These are phyloP conservation scores for Cotesia congregata DNA, from an alignment of 2,888 invertebrate species.

Conservation along the genomic window DNA sequence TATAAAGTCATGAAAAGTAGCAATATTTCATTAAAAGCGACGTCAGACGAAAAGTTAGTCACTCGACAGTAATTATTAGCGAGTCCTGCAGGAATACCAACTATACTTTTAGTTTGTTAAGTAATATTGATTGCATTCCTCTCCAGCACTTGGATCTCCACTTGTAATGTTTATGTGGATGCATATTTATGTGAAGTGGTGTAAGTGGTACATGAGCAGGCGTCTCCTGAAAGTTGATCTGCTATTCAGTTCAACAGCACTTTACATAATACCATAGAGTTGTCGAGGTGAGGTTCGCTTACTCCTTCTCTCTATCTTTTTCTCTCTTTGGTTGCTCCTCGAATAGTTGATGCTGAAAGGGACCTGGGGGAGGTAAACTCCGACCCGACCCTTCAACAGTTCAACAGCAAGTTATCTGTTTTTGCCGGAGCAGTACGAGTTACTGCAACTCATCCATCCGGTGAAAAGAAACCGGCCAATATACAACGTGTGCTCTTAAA, in stretches of 20 bases:
- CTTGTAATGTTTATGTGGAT: background rate
- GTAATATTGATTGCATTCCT: too few relatives aligned
- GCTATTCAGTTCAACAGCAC: constrained; percentile 29
- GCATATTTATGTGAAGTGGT: background rate
- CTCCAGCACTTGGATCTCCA: too few relatives aligned
- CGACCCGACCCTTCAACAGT: background rate
- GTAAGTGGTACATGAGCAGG: background rate
- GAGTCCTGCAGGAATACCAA: too few relatives aligned
- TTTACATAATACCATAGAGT: constrained; percentile 38
- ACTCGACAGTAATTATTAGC: too few relatives aligned
- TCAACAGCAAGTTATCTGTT: constrained; percentile 30
- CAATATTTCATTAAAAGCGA: too few relatives aligned
- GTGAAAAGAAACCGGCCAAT: background rate
- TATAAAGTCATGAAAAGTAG: too few relatives aligned
- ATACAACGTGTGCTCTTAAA: background rate
- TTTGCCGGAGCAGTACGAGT: constrained; percentile 4
- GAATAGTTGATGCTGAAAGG: constrained; percentile 26
- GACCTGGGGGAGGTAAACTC: constrained; percentile 9
- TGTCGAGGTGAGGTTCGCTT: background rate
- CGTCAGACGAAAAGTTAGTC: too few relatives aligned
- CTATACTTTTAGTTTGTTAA: too few relatives aligned
- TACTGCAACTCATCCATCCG: constrained; percentile 10
- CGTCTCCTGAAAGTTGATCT: constrained; percentile 25
- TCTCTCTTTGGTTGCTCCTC: background rate
- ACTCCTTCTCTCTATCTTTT: constrained; percentile 1